These are phyloP conservation scores for Carlito syrichta DNA, from an alignment of 2,113 vertebrate genomes.

Conservation along the genomic window DNA sequence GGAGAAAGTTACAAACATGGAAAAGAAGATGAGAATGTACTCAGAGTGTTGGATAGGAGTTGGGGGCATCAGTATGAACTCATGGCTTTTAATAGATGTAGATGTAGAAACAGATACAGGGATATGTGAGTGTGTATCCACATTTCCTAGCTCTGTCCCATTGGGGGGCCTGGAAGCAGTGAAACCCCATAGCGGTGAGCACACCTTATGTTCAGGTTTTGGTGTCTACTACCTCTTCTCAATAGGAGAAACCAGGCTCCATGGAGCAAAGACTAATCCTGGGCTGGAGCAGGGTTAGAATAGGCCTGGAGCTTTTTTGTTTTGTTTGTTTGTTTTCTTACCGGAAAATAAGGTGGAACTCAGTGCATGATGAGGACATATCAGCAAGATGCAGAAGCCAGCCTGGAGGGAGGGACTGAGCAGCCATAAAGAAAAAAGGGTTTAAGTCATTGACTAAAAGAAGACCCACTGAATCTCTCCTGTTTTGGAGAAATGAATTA, in stretches of 20 bases:
- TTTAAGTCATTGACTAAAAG: neutral
- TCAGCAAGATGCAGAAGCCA: neutral
- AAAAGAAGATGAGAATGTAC: neutral
- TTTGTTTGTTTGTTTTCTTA: neutral
- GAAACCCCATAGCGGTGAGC: neutral
- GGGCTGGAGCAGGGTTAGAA: neutral
- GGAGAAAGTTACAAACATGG: neutral
- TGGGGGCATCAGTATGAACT: neutral
- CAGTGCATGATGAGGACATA: no score
- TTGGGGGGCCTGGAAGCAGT: neutral
- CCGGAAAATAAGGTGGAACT: neutral
- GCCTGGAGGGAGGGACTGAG: neutral
- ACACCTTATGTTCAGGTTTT: no score
- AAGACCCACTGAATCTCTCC: fast-evolving
- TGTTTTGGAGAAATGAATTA: neutral
- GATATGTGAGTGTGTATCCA: fast-evolving
- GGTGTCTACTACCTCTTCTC: neutral
- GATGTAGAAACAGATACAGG: fast-evolving
- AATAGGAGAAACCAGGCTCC: neutral
- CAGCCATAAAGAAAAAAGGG: neutral
- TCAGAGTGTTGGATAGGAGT: no score
- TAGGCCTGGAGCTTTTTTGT: neutral
- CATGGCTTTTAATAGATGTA: fast-evolving
- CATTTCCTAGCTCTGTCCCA: neutral
- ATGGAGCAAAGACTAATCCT: neutral